Conservation (phyloP, 2,113 vertebrate species). For the Psilopsiagon aymara region DNA sequence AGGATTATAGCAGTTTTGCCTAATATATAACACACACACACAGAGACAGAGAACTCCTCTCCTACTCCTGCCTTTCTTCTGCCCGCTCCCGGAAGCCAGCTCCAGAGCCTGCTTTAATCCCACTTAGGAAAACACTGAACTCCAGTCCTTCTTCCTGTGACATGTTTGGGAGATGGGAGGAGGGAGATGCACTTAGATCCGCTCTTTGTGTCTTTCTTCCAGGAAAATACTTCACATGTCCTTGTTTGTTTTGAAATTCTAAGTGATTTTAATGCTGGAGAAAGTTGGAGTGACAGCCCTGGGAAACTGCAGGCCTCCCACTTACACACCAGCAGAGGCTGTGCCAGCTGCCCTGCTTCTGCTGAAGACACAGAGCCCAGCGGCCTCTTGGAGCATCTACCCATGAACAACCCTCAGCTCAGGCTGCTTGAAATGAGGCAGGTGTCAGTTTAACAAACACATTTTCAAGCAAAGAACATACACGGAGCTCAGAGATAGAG, state of each 20-base stretch:
- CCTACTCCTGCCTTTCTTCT: neutral
- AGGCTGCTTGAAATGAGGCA: neutral
- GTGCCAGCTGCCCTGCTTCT: neutral
- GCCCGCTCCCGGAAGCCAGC: neutral
- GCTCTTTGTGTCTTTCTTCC: slow-evolving; percentile 13
- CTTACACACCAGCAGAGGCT: neutral
- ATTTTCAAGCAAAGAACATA: neutral
- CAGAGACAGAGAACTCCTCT: neutral
- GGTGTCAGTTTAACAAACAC: neutral
- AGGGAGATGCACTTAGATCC: neutral
- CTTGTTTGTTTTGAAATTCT: slow-evolving; percentile 54
- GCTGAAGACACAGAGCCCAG: neutral
- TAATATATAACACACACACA: neutral
- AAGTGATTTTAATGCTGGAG: slow-evolving; percentile 35
- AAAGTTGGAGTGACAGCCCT: slow-evolving; percentile 35
- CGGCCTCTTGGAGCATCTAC: neutral
- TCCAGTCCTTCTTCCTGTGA: neutral
- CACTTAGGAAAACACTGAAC: neutral
- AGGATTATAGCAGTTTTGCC: neutral
- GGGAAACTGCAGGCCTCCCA: slow-evolving; percentile 1
- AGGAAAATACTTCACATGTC: slow-evolving; percentile 39
- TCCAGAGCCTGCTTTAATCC: neutral
- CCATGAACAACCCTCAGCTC: neutral
- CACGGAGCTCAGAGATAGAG: neutral
- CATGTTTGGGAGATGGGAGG: neutral